A percentile compares a stretch with the other conserved stretches of the same genome.
phyloP scores from a whole-genome alignment of 2,888 invertebrate species.

The Uropetala carovei region DNA sequence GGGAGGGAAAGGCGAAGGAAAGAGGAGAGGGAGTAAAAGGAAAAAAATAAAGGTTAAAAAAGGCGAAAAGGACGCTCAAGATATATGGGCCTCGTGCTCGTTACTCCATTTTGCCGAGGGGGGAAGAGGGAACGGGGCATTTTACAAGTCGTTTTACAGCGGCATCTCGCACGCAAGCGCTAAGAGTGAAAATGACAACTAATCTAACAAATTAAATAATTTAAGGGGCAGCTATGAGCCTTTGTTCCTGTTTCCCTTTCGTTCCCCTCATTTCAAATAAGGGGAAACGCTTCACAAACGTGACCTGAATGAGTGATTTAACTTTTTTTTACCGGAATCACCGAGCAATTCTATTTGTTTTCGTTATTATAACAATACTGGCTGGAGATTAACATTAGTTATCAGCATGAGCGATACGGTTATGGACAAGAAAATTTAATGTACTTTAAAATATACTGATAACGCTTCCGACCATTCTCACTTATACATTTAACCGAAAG shows the following conservation, averaged over 20 bases:
- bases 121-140: conserved; percentile 6
- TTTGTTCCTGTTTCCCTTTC: not conserved
- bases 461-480: too few species aligned
- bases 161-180: not conserved
- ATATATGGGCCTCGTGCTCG: conserved; percentile 55
- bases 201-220: conserved; percentile 42
- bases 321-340: not conserved
- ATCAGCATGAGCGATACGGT: too few species aligned
- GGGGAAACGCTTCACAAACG: too few species aligned
- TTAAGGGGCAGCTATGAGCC: not conserved
- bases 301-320: too few species aligned
- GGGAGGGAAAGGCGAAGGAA: conserved; percentile 17
- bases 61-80: conserved; percentile 13
- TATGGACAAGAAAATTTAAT: too few species aligned
- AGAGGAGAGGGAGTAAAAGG: conserved; percentile 17
- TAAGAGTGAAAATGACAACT: not conserved
- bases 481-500: too few species aligned
- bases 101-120: conserved; percentile 53
- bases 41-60: not conserved
- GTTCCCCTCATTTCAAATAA: too few species aligned
- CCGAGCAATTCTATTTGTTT: not conserved
- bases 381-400: too few species aligned
- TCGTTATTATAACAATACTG: not conserved
- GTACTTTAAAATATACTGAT: too few species aligned
- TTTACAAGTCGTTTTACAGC: conserved; percentile 57